Percentiles rank a stretch among this genome's conserved stretches.
These are phyloP conservation scores for Euphonia xanthogaster DNA, from an alignment of 2,797 vertebrate genomes.

Conservation along the genomic window DNA sequence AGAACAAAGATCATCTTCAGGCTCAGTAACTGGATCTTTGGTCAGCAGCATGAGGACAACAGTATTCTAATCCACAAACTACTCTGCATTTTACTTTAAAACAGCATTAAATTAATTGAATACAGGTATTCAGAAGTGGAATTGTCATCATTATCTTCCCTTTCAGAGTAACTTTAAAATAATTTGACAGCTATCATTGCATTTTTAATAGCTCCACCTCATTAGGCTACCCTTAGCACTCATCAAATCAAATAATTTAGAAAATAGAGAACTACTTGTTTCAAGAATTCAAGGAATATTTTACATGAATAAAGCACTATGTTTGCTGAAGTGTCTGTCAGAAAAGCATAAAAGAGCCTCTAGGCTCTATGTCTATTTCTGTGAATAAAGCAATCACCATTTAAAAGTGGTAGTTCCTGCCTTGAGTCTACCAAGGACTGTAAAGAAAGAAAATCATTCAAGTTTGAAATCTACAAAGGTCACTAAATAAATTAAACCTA, in stretches of 20 bases:
- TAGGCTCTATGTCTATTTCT: not conserved
- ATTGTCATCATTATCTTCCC: not conserved
- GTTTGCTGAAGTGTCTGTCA: not conserved
- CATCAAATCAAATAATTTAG: not conserved
- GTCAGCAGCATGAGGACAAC: not conserved
- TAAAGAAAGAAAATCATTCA: slow-evolving; percentile 65
- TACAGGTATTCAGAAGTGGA: not conserved
- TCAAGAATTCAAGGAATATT: not conserved
- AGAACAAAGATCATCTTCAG: not conserved
- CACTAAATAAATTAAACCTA: slow-evolving; percentile 57
- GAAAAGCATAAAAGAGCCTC: not conserved
- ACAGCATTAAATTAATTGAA: not conserved
- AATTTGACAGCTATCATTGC: not conserved
- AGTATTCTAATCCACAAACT: not conserved
- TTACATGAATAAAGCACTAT: not conserved
- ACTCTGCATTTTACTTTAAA: not conserved
- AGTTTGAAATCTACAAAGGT: slow-evolving; percentile 58
- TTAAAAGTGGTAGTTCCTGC: not conserved
- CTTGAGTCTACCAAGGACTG: slow-evolving; percentile 17
- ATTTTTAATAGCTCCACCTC: not conserved
- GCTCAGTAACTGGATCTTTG: not conserved
- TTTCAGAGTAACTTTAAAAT: not conserved
- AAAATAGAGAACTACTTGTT: not conserved
- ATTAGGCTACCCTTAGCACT: not conserved
- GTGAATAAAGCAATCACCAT: slow-evolving; percentile 33